These are phyloP conservation scores for Triplophysa dalaica DNA, from an alignment of 2,113 vertebrate species.

Conservation along the genomic window DNA sequence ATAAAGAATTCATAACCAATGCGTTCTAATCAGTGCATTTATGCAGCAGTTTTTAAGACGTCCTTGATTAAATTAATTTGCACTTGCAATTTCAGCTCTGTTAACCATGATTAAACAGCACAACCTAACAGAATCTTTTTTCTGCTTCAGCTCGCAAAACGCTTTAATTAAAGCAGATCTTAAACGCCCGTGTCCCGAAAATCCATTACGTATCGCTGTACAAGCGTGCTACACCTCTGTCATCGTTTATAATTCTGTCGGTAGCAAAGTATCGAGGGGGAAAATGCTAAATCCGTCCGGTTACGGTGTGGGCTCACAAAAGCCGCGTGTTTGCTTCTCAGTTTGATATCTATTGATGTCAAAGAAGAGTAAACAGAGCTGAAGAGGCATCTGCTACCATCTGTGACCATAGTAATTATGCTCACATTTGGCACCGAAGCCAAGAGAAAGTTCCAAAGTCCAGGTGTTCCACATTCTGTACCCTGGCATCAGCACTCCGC, in stretches of 20 bases:
- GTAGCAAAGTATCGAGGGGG: background rate
- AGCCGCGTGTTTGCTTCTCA: conserved; percentile 50
- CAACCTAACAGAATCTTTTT: conserved; percentile 29
- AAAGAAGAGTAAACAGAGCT: conserved; percentile 62
- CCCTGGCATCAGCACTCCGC: conserved; percentile 46
- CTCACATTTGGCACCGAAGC: conserved; percentile 62
- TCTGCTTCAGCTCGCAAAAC: background rate
- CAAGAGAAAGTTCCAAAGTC: conserved; percentile 64
- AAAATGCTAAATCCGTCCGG: background rate
- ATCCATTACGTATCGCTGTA: background rate
- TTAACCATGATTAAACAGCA: conserved; percentile 31
- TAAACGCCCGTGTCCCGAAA: background rate
- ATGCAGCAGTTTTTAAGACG: conserved; percentile 19
- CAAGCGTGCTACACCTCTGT: background rate
- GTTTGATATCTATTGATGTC: conserved; percentile 64
- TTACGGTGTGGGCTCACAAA: conserved; percentile 22
- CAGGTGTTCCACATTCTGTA: conserved; percentile 65
- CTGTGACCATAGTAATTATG: conserved; percentile 68
- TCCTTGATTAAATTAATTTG: conserved; percentile 44
- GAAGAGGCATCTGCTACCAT: conserved; percentile 64
- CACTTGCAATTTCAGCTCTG: conserved; percentile 34
- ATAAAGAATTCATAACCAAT: conserved; percentile 36
- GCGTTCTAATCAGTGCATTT: conserved; percentile 26
- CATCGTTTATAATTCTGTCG: background rate
- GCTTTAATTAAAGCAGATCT: conserved; percentile 5